Evolutionary conservation across 2,113 vertebrate genomes (phyloP).

Genomic region (Lepus timidus): DNA sequence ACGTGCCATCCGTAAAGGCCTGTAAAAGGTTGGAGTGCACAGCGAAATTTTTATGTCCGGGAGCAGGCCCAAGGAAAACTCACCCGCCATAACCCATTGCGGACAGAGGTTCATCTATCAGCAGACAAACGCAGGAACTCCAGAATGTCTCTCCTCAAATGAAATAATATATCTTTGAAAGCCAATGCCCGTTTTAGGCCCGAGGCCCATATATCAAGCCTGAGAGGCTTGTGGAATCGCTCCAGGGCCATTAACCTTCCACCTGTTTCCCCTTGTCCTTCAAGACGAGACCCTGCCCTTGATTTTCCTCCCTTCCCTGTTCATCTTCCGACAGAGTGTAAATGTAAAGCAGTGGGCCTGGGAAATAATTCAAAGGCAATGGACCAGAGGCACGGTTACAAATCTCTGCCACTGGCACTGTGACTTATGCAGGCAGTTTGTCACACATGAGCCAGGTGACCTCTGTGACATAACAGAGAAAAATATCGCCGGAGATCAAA

Average conservation of each 20-base stretch:
- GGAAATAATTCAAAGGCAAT: slow-evolving; percentile 99
- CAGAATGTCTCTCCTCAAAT: slow-evolving; percentile 99
- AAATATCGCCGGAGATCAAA: slow-evolving; percentile 90
- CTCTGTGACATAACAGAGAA: slow-evolving; percentile 93
- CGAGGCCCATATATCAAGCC: slow-evolving; percentile 99
- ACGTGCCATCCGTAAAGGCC: slow-evolving; percentile 84
- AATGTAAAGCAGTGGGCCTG: slow-evolving; percentile 92
- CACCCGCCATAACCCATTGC: slow-evolving; percentile 94
- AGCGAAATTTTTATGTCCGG: slow-evolving; percentile 93
- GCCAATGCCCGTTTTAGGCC: slow-evolving; percentile 97
- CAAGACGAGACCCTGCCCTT: slow-evolving; percentile 95
- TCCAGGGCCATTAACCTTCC: slow-evolving; percentile 99
- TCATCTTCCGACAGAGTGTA: slow-evolving; percentile 94
- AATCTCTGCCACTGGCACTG: slow-evolving; percentile 95
- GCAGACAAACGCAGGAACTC: slow-evolving; percentile 96
- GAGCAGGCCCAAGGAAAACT: slow-evolving; percentile 93
- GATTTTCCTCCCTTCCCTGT: slow-evolving; percentile 93
- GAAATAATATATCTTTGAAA: slow-evolving; percentile 99
- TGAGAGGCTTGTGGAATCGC: slow-evolving; percentile 98
- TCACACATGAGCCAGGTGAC: slow-evolving; percentile 94
- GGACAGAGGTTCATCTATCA: slow-evolving; percentile 98
- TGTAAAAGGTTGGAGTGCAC: slow-evolving; percentile 90
- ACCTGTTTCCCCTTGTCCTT: slow-evolving; percentile 98
- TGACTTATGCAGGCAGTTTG: slow-evolving; percentile 96
- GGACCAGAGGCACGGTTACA: slow-evolving; percentile 98